Evolutionary conservation across 1,140 invertebrate species (phyloP).

Genomic region (Dendroctonus ponderosae): DNA sequence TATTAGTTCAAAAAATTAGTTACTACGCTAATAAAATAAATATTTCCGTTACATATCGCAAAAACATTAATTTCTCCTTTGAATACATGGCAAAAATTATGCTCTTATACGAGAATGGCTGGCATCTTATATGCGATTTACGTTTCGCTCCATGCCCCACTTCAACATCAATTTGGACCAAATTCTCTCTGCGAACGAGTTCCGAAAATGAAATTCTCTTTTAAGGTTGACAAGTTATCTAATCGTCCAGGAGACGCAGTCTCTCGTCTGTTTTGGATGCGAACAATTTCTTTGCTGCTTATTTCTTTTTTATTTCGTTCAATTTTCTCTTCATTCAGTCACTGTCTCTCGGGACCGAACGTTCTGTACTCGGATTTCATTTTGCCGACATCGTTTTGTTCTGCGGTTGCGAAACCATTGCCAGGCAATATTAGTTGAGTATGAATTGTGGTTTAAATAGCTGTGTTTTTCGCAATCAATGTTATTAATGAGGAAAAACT

Average conservation of each 20-base stretch:
- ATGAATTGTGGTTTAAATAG: too few species aligned
- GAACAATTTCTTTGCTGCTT: slow-evolving; percentile 46
- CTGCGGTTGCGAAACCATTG: too few species aligned
- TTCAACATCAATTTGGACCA: slow-evolving; percentile 48
- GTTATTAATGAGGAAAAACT: too few species aligned
- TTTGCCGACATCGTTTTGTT: slow-evolving; percentile 2
- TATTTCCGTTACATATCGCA: too few species aligned
- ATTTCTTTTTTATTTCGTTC: slow-evolving; percentile 48
- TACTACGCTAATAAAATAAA: too few species aligned
- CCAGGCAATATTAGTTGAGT: too few species aligned
- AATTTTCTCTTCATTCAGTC: slow-evolving; percentile 48
- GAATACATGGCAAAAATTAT: too few species aligned
- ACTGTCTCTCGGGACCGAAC: slow-evolving; percentile 38
- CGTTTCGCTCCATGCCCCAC: slow-evolving; percentile 25
- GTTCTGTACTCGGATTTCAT: neutral
- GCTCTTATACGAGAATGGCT: too few species aligned
- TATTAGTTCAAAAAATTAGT: too few species aligned
- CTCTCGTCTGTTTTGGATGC: slow-evolving; percentile 37
- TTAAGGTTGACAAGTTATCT: slow-evolving; percentile 49
- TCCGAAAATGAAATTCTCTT: slow-evolving; percentile 50
- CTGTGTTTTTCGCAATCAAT: too few species aligned
- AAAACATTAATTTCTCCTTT: too few species aligned
- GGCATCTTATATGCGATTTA: slow-evolving; percentile 4
- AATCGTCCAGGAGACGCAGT: slow-evolving; percentile 39
- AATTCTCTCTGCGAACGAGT: slow-evolving; percentile 49